phyloP scores from a whole-genome alignment of 2,797 vertebrate species.

The Arvicola amphibius region DNA sequence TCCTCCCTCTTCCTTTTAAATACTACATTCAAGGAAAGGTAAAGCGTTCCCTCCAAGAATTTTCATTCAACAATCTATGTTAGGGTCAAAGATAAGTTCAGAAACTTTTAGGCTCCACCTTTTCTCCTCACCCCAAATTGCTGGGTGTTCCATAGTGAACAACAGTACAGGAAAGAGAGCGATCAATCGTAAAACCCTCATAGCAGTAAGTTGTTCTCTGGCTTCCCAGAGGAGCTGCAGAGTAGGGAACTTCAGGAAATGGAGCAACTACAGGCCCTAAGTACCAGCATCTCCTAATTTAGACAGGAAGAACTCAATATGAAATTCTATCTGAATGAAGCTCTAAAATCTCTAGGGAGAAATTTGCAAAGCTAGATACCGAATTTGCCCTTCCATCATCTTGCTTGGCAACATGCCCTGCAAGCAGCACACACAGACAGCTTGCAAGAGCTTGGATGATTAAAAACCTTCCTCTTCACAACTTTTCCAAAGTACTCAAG shows the following conservation, averaged over 20 bases:
- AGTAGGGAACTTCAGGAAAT: background rate
- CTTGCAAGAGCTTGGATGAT: background rate
- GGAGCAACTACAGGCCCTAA: background rate
- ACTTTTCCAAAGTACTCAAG: constrained; percentile 3
- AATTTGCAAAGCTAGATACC: background rate
- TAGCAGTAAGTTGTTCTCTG: background rate
- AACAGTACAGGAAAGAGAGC: background rate
- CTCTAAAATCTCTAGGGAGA: background rate
- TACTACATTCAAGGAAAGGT: background rate
- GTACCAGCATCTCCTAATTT: background rate
- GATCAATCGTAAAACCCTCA: background rate
- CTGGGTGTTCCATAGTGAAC: background rate
- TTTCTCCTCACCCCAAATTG: background rate
- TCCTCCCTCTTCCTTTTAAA: background rate
- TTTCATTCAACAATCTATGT: background rate
- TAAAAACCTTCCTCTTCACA: constrained; percentile 3
- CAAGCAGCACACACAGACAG: background rate
- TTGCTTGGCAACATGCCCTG: background rate
- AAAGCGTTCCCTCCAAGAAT: background rate
- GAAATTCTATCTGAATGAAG: constrained; percentile 43
- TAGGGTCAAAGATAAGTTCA: background rate
- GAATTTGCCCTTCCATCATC: background rate
- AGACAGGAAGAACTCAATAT: background rate
- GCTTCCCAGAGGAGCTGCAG: background rate
- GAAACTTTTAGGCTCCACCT: background rate